Percentiles rank a stretch among this genome's conserved stretches.
phyloP scores from a whole-genome alignment of 1,140 invertebrate genomes.

The Drosophila sulfurigaster region DNA sequence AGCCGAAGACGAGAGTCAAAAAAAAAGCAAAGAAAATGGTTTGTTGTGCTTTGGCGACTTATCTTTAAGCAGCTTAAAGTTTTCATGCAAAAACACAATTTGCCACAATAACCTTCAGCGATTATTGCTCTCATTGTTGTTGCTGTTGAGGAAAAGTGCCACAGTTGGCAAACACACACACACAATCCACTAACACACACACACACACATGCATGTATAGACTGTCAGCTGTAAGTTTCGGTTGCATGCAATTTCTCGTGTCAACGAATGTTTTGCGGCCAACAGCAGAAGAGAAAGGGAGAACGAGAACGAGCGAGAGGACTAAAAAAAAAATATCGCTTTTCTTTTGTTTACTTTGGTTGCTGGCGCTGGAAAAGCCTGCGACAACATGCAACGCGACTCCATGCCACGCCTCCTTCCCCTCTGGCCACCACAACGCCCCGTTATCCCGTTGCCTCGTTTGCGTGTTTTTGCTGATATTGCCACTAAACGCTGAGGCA shows the following conservation, averaged over 20 bases:
- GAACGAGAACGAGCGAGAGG: no score
- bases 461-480: constrained; percentile 73
- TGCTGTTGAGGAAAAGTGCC: constrained; percentile 39
- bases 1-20: not conserved
- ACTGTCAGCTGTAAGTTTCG: constrained; percentile 14
- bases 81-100: constrained; percentile 66
- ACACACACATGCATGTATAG: constrained; percentile 7
- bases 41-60: constrained; percentile 37
- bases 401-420: not conserved
- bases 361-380: constrained; percentile 37
- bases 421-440: not conserved
- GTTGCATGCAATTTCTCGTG: constrained; percentile 76
- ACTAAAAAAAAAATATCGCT: constrained; percentile 36
- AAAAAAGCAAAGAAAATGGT: constrained; percentile 6
- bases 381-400: constrained; percentile 74
- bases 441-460: constrained; percentile 20
- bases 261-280: constrained; percentile 75
- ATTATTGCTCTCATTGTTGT: constrained; percentile 5
- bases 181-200: constrained; percentile 6
- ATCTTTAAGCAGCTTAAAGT: constrained; percentile 75
- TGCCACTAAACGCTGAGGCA: constrained; percentile 78
- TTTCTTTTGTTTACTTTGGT: constrained; percentile 73
- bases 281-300: constrained; percentile 50
- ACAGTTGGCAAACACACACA: constrained; percentile 43
- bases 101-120: constrained; percentile 70